These are phyloP conservation scores for Rhabdophis nuchalis DNA, from an alignment of 2,797 vertebrate species.

Conservation along the genomic window DNA sequence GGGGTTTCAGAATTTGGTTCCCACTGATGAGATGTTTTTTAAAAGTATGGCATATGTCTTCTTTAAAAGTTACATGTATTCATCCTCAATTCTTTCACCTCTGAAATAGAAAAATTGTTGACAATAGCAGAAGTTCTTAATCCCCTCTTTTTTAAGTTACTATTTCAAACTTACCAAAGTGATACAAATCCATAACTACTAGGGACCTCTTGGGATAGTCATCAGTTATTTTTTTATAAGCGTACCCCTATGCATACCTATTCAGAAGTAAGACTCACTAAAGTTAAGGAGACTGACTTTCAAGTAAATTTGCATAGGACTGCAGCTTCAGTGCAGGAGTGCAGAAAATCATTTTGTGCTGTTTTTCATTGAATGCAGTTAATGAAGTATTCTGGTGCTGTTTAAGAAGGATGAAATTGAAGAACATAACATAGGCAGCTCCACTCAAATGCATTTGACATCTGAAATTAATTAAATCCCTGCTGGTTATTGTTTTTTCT, in stretches of 20 bases:
- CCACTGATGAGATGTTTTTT: neutral
- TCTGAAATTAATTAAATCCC: slow-evolving; percentile 26
- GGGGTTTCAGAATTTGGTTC: neutral
- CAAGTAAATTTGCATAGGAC: neutral
- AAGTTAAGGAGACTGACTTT: neutral
- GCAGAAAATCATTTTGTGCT: neutral
- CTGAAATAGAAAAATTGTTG: neutral
- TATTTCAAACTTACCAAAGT: neutral
- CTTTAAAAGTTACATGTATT: neutral
- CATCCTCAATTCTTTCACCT: neutral
- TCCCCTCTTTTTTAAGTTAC: neutral
- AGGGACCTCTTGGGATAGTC: neutral
- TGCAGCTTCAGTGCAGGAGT: neutral
- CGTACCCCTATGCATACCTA: too few relatives aligned
- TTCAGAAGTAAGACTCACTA: neutral
- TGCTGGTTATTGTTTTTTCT: slow-evolving; percentile 2
- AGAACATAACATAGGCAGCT: slow-evolving; percentile 13
- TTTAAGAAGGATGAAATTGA: slow-evolving; percentile 6
- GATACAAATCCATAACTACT: neutral
- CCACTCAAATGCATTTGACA: slow-evolving; percentile 11
- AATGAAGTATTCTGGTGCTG: neutral
- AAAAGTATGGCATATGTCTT: neutral
- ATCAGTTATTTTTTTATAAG: neutral
- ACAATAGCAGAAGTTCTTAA: slow-evolving; percentile 5
- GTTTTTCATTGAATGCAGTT: slow-evolving; percentile 16